These are phyloP conservation scores for Leptinotarsa undecemlineata DNA, from an alignment of 1,140 invertebrate species.

Conservation along the genomic window DNA sequence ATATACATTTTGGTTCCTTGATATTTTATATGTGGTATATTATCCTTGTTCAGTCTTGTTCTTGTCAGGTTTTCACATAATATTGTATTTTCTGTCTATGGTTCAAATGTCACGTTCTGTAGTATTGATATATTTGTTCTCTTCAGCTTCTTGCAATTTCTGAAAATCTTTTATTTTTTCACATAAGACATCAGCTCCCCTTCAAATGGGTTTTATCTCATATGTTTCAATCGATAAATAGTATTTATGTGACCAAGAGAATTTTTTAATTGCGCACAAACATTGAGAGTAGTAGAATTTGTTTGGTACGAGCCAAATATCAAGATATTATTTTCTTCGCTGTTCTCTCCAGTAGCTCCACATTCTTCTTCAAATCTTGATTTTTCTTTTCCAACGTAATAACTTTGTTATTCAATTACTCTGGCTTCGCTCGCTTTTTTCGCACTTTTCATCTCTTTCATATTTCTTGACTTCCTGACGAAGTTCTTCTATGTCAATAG, in stretches of 20 bases:
- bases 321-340: neutral
- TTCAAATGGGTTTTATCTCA: neutral
- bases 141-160: conserved; percentile 4
- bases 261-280: neutral
- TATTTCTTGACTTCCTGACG: conserved; percentile 8
- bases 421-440: neutral
- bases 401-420: conserved; percentile 4
- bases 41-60: neutral
- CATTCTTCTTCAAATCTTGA: neutral
- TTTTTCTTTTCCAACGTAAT: neutral
- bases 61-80: conserved; percentile 13
- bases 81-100: conserved; percentile 4
- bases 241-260: conserved; percentile 11
- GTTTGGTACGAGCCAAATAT: conserved; percentile 5
- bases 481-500: conserved; percentile 10
- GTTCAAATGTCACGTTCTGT: conserved; percentile 12
- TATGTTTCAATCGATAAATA: neutral
- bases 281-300: neutral
- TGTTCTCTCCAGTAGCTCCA: neutral
- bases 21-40: neutral
- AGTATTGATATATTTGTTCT: conserved; percentile 11
- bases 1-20: neutral
- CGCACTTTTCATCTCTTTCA: conserved; percentile 2
- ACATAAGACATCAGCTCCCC: neutral
- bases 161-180: neutral